Evolutionary conservation across 2,888 invertebrate genomes (phyloP).

Genomic region (Agonopterix alstromeriana): DNA sequence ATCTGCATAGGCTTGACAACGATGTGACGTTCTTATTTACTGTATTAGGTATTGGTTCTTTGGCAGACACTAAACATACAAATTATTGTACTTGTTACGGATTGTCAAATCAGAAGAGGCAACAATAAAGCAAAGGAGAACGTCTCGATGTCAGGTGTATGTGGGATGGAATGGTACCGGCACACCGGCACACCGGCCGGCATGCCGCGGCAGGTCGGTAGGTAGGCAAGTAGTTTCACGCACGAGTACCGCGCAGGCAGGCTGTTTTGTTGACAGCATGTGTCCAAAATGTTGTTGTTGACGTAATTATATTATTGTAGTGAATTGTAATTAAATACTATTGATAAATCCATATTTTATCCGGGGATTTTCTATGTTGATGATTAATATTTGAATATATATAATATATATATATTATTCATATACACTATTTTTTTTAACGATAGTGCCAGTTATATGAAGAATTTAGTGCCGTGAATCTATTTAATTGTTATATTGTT

Average conservation of each 20-base stretch:
- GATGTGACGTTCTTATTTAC: too few species aligned
- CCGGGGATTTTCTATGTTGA: slow-evolving; percentile 58
- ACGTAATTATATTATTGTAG: slow-evolving; percentile 60
- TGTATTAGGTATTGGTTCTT: too few species aligned
- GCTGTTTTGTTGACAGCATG: slow-evolving; percentile 31
- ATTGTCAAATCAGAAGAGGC: too few species aligned
- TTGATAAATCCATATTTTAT: slow-evolving; percentile 61
- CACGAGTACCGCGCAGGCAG: slow-evolving; percentile 15
- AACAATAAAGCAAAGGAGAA: too few species aligned
- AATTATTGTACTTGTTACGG: too few species aligned
- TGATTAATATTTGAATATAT: slow-evolving; percentile 47
- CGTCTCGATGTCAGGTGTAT: too few species aligned
- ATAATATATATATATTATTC: slow-evolving; percentile 42
- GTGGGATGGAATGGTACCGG: background rate
- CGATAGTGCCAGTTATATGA: slow-evolving; percentile 43
- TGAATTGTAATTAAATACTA: slow-evolving; percentile 58
- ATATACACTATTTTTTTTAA: slow-evolving; percentile 64
- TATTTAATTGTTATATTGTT: slow-evolving; percentile 67
- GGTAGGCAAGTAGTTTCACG: background rate
- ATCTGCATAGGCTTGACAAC: too few species aligned
- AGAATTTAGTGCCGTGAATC: slow-evolving; percentile 30
- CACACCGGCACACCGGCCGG: background rate
- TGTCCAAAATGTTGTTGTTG: slow-evolving; percentile 52
- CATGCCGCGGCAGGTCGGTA: slow-evolving; percentile 2
- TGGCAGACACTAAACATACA: too few species aligned